These are phyloP conservation scores for Enteromius afrohamiltoni DNA, from an alignment of 2,797 vertebrate species.

Conservation along the genomic window DNA sequence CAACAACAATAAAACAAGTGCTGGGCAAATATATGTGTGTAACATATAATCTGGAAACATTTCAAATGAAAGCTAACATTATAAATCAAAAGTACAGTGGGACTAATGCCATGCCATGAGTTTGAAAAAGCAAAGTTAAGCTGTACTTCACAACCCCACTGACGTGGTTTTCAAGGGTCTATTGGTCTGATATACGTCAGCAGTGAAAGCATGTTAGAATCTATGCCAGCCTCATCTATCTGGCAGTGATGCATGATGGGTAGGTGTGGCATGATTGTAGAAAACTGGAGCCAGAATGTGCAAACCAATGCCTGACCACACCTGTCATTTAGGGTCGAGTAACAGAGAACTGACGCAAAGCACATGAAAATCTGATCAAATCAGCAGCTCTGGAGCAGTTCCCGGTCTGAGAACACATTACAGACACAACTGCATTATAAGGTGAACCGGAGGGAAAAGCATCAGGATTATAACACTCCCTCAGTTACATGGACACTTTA, in stretches of 20 bases:
- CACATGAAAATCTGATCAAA: slow-evolving; percentile 6
- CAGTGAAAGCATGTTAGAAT: slow-evolving; percentile 10
- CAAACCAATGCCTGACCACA: background rate
- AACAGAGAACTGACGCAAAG: slow-evolving; percentile 19
- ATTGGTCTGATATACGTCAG: background rate
- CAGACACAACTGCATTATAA: background rate
- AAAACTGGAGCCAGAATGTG: background rate
- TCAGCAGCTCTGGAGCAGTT: slow-evolving; percentile 7
- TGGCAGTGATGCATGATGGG: slow-evolving; percentile 29
- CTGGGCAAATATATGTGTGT: too few relatives aligned
- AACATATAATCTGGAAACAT: background rate
- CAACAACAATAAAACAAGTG: background rate
- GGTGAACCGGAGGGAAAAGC: background rate
- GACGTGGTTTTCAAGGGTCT: slow-evolving; percentile 4
- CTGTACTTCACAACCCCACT: background rate
- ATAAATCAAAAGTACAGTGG: background rate
- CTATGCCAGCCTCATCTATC: background rate
- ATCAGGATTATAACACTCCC: background rate
- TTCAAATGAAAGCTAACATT: background rate
- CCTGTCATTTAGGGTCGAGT: slow-evolving; percentile 3
- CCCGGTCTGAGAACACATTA: background rate
- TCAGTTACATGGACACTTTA: background rate
- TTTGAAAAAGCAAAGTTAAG: background rate
- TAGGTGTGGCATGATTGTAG: background rate
- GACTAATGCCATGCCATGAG: background rate